Base-by-base conservation (phyloP, 1,140 invertebrate genomes). In the Drosophila auraria region DNA sequence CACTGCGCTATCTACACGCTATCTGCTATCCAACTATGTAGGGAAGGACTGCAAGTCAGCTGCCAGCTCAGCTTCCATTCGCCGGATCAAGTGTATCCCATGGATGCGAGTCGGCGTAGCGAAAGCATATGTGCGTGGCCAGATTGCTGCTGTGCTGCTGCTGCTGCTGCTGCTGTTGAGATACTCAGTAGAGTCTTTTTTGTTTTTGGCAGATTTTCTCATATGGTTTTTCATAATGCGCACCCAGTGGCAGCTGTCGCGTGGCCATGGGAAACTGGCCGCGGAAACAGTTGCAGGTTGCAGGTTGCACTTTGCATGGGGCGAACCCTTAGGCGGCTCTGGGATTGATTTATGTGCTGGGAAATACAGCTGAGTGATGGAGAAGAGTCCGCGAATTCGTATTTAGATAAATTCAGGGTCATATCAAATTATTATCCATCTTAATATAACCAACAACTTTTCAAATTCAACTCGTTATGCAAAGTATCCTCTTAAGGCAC, bases 21-120 rank as follows among this genome's bases (percentile, higher is more conserved):
- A 86, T 81, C 84, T 82, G 49, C 51, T 33, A 42, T 59, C 54
- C 20, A 38, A 17, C 58, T 61, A 65, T 66, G 27, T 63, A 49
- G 63, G 58, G 27, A 70, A 86, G 82, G 83, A 87, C 82, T 84
- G 82, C 82, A 86, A 84, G 82, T 84, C 82, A 84, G 82, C 82
- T 84, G 82, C 82, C 60, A 50, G 59, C 30, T 77, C 77, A 79
- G 62, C 54, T 68, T 72, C 47, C 56, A 70, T 44, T 61, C 64
- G 51, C 40, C 56, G 70, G 78, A 82, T 87, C 83, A 87, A 83
- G 80, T 83, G 83, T 64, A 87, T 73, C 71, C 63, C 62, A 79
- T 73, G 61, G 75, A 78, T 66, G 44, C 60, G 53, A 75, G 54
- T 59, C 69, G 60, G 54, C 54, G 60, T 40, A 45, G 51, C 72